A percentile compares a stretch with the other conserved stretches of the same genome.
Conservation (phyloP, 2,113 vertebrate species). For the Psilopsiagon aymara region DNA sequence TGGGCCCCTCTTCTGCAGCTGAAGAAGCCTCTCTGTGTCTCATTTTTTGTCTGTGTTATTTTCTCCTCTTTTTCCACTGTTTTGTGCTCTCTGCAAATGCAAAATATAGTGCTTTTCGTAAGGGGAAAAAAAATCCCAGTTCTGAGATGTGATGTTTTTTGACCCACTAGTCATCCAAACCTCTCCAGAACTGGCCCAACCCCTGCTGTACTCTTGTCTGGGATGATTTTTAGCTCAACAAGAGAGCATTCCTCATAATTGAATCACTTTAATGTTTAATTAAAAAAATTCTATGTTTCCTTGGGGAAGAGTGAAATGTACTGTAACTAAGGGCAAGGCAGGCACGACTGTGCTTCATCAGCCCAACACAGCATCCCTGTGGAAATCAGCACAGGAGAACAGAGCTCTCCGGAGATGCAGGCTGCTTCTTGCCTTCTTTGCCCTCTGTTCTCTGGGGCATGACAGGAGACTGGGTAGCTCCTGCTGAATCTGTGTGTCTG, state of each 20-base stretch:
- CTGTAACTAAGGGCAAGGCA: neutral
- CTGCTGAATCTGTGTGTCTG: neutral
- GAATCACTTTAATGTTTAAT: slow-evolving; percentile 61
- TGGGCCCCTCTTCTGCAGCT: neutral
- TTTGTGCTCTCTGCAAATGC: neutral
- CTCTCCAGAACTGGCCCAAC: neutral
- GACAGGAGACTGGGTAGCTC: neutral
- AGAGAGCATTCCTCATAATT: slow-evolving; percentile 56
- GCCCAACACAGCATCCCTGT: neutral
- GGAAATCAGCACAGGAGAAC: neutral
- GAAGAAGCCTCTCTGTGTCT: neutral
- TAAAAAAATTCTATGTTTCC: slow-evolving; percentile 46
- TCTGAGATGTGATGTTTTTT: neutral
- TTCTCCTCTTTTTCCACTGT: neutral
- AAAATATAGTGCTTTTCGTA: neutral
- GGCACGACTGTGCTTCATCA: neutral
- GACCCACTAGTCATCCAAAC: neutral
- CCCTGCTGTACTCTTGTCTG: neutral
- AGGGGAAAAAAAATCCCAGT: neutral
- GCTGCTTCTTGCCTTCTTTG: neutral
- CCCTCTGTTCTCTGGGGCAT: neutral
- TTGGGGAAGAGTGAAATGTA: neutral
- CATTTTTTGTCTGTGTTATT: neutral
- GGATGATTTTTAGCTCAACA: neutral
- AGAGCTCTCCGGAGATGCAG: neutral